phyloP scores from a whole-genome alignment of 1,140 invertebrate species.

The Amyelois transitella region DNA sequence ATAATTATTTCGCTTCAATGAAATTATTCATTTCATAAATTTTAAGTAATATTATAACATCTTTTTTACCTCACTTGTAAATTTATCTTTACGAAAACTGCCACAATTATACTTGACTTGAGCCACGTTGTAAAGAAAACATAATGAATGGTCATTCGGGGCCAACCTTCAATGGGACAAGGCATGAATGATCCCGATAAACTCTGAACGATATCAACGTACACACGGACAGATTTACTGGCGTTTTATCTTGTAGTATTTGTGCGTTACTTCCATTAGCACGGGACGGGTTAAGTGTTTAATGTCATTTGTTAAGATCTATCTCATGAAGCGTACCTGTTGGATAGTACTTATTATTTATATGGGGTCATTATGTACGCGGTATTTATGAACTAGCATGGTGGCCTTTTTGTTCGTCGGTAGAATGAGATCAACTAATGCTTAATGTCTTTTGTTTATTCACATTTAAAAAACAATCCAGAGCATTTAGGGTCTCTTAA shows the following conservation, averaged over 20 bases:
- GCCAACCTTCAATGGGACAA: not conserved
- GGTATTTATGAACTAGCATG: not conserved
- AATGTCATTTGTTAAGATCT: not conserved
- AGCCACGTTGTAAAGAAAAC: not conserved
- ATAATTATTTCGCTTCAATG: no score
- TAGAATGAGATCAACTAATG: no score
- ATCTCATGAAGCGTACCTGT: not conserved
- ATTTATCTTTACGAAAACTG: no score
- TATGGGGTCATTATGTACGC: not conserved
- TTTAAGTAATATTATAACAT: no score
- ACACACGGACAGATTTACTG: constrained; percentile 1
- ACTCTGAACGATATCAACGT: not conserved
- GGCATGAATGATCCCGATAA: not conserved
- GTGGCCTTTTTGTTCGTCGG: not conserved
- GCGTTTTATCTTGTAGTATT: constrained; percentile 1
- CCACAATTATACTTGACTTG: no score
- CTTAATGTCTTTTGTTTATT: no score
- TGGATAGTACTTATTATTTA: not conserved
- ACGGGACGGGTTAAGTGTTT: constrained; percentile 3
- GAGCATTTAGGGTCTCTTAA: no score
- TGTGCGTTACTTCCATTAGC: constrained; percentile 5
- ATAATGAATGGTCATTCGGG: not conserved
- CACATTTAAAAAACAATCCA: no score
- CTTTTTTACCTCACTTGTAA: no score
- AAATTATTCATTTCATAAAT: no score